Conservation (phyloP, 2,797 vertebrate species). For the Dendrocincla tyrannina region DNA sequence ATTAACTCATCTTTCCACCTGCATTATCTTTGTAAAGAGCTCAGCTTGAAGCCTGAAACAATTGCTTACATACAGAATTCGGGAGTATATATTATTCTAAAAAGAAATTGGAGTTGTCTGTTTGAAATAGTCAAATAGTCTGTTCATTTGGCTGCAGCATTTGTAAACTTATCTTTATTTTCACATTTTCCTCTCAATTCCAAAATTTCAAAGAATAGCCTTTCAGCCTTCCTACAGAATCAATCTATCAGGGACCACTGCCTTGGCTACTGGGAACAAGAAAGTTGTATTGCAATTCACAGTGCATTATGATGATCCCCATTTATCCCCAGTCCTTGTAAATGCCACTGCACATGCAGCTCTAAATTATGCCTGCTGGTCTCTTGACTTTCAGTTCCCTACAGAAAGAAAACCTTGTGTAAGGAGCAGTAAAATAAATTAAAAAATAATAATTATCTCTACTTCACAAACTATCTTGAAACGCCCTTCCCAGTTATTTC, state of each 20-base stretch:
- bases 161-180: constrained; percentile 66
- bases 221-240: not conserved
- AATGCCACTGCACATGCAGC: not conserved
- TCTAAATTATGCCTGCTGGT: constrained; percentile 11
- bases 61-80: not conserved
- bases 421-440: not conserved
- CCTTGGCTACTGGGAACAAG: not conserved
- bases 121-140: not conserved
- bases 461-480: not conserved
- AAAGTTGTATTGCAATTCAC: constrained; percentile 16
- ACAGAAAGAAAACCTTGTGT: not conserved
- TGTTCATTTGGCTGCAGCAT: constrained; percentile 48
- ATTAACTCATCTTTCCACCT: constrained; percentile 79
- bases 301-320: constrained; percentile 20
- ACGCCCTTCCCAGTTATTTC: not conserved
- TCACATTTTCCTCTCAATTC: constrained; percentile 42
- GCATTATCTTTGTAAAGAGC: constrained; percentile 70
- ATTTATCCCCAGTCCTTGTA: constrained; percentile 48
- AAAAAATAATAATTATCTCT: not conserved
- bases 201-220: constrained; percentile 9
- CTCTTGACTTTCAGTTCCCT: not conserved
- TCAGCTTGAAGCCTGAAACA: constrained; percentile 60
- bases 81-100: not conserved
- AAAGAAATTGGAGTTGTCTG: not conserved
- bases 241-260: constrained; percentile 13